Evolutionary conservation across 2,797 vertebrate genomes (phyloP), one percentile per base, ranked within the genome.

Genomic region (Lagodon rhomboides): DNA sequence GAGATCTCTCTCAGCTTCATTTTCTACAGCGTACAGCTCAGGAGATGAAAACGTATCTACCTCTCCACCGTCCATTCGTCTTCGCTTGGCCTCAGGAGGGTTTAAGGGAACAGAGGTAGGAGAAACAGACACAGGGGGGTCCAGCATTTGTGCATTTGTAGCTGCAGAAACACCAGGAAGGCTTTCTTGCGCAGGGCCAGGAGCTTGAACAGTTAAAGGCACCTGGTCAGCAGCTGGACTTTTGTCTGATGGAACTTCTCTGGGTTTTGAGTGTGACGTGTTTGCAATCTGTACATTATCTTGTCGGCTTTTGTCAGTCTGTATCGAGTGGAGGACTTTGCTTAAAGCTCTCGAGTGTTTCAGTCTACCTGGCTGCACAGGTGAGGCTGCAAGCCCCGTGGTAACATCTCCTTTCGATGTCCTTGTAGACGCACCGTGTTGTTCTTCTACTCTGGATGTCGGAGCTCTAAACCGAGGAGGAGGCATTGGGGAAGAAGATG

Each of bases 281-380:
- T 75, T 77, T 44, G 13, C 58, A 34, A 56, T 54, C 22, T 80
- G 50, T 23, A 43, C 11, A 15, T 80, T 22, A 41, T 64, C 77
- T 27, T 87, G 75, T 5, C 23, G 53, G 22, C 25, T 73, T 85
- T 77, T 89, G 67, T 93, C 90, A 5, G 78, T 86, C 73, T 92
- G 91, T 75, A 96, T 93, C 18, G 93, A 95, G 34, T 94, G 91
- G 7, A 96, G 94, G 23, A 96, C 93, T 93, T 95, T 96, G 69
- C 90, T 88, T 23, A 96, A 84, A n/a, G 90, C 93, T 77, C 71
- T 89, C 0, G 93, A 89, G 51, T 92, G 92, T 25, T 82, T 85
- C 55, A 87, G 73, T 82, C 68, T 75, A 38, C 71, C 85, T 44
- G 79, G 63, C 59, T 79, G 80, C 17, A 77, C 60, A 23, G 89